A percentile compares a stretch with the other conserved stretches of the same genome.
Evolutionary conservation across 2,113 vertebrate genomes (phyloP).

Genomic region (Anoura caudifer): DNA sequence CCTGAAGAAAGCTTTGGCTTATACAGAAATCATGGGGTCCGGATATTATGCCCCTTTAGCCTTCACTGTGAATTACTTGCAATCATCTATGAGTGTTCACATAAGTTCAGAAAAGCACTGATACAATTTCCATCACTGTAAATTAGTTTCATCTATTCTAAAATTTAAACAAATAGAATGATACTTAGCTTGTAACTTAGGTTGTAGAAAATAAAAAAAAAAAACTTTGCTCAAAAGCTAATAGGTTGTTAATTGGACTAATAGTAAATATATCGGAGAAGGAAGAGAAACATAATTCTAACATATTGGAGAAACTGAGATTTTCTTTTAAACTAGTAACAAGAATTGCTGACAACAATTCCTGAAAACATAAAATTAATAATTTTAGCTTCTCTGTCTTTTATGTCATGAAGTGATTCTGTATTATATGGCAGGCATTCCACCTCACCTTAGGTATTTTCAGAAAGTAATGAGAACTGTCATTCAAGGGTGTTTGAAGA

Average conservation of each 20-base stretch:
- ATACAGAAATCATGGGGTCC: neutral
- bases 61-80: neutral
- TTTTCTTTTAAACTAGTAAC: neutral
- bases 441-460: slow-evolving; percentile 28
- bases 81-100: neutral
- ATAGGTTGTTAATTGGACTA: neutral
- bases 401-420: neutral
- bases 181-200: neutral
- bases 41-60: neutral
- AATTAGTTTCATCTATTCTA: neutral
- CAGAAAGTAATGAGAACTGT: slow-evolving; percentile 58
- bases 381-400: neutral
- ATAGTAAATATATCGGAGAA: neutral
- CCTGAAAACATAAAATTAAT: slow-evolving; percentile 31
- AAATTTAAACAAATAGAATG: neutral
- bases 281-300: neutral
- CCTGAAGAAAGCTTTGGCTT: neutral
- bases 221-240: neutral
- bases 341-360: neutral
- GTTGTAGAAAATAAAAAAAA: neutral
- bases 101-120: neutral
- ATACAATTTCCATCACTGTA: neutral
- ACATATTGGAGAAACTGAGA: neutral
- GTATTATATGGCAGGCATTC: neutral
- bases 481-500: slow-evolving; percentile 48